These are phyloP conservation scores for Xenopus tropicalis DNA, from an alignment of 2,113 vertebrate species.

Conservation along the genomic window UCB_Xtro_10.0 CM004443.2:133072001-133072500, in stretches of 20 bases:
- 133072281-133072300: slow-evolving; percentile 90
- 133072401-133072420: slow-evolving; percentile 63
- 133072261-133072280: slow-evolving; percentile 82
- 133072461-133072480: slow-evolving; percentile 57
- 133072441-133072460: slow-evolving; percentile 58
- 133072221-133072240: slow-evolving; percentile 68
- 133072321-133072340: slow-evolving; percentile 81
- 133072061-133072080: too few species aligned
- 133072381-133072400: slow-evolving; percentile 54
- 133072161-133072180: too few species aligned
- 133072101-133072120: too few species aligned
- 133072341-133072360: slow-evolving; percentile 67
- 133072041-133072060: too few species aligned
- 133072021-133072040: too few species aligned
- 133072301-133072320: slow-evolving; percentile 79
- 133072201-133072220: slow-evolving; percentile 65
- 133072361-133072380: slow-evolving; percentile 72
- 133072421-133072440: slow-evolving; percentile 59
- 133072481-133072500: slow-evolving; percentile 58
- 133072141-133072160: too few species aligned
- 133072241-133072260: slow-evolving; percentile 88
- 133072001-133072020: too few species aligned
- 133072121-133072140: too few species aligned
- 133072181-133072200: too few species aligned
- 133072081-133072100: too few species aligned